These are phyloP conservation scores for Ptilonorhynchus violaceus DNA, from an alignment of 2,113 vertebrate species.

Conservation along the genomic window DNA sequence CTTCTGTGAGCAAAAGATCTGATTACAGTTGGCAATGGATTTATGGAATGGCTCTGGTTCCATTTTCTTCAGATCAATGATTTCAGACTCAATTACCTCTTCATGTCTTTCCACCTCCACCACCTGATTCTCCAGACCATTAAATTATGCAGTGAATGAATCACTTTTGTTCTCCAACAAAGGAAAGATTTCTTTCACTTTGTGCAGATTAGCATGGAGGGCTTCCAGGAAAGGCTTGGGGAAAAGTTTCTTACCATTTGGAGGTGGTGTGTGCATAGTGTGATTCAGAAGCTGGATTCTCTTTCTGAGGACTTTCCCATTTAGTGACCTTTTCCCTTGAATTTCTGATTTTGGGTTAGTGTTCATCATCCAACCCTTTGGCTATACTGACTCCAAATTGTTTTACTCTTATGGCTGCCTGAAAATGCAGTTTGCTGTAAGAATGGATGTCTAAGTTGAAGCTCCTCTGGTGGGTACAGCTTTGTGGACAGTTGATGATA, in stretches of 20 bases:
- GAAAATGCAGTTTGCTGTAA: neutral
- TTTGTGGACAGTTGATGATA: neutral
- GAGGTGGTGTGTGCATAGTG: neutral
- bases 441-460: neutral
- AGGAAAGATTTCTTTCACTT: conserved; percentile 48
- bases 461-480: neutral
- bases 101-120: neutral
- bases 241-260: neutral
- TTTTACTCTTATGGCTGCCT: neutral
- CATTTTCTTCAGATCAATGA: conserved; percentile 44
- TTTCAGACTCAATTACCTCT: conserved; percentile 48
- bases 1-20: neutral
- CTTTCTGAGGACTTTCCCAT: neutral
- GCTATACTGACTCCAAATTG: neutral
- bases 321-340: neutral
- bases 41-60: conserved; percentile 7
- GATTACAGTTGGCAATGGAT: conserved; percentile 17
- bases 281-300: neutral
- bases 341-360: neutral
- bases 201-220: conserved; percentile 29
- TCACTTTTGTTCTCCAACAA: conserved; percentile 36
- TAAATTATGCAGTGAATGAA: conserved; percentile 43
- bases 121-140: conserved; percentile 33
- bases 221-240: conserved; percentile 5
- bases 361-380: neutral